phyloP scores from a whole-genome alignment of 2,113 vertebrate species.

The Caretta caretta region DNA sequence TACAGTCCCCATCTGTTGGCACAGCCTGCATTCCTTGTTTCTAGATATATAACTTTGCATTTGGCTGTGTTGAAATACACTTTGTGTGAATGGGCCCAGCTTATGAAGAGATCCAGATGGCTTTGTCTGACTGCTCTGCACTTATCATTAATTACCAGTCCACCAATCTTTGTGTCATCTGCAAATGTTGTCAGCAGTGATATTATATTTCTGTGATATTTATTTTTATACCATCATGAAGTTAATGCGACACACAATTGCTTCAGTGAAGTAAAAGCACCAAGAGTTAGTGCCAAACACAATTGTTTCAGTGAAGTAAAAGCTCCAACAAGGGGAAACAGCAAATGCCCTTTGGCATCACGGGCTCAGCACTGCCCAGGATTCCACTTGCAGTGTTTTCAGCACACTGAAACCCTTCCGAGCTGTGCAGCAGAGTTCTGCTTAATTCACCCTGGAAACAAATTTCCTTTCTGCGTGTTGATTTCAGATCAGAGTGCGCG shows the following conservation, averaged over 20 bases:
- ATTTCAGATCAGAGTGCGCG: rapidly evolving
- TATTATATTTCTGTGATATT: background rate
- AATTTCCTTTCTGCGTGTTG: background rate
- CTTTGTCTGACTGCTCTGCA: background rate
- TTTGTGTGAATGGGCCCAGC: background rate
- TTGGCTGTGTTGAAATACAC: background rate
- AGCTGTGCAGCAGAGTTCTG: background rate
- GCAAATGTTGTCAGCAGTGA: background rate
- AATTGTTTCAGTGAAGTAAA: background rate
- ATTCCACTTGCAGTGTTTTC: background rate
- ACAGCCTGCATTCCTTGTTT: background rate
- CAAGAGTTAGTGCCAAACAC: background rate
- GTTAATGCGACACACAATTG: background rate
- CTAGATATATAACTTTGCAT: background rate
- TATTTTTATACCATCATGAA: background rate
- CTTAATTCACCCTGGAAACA: background rate
- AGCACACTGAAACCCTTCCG: background rate
- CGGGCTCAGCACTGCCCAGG: background rate
- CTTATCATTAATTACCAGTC: background rate
- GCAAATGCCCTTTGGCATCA: rapidly evolving
- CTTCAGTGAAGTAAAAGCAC: background rate
- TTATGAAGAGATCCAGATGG: background rate
- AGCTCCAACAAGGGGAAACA: background rate
- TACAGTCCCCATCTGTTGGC: background rate
- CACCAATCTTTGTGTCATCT: background rate